A percentile compares a stretch with the other conserved stretches of the same genome.
phyloP scores from a whole-genome alignment of 2,113 vertebrate species.

The Connochaetes taurinus region DNA sequence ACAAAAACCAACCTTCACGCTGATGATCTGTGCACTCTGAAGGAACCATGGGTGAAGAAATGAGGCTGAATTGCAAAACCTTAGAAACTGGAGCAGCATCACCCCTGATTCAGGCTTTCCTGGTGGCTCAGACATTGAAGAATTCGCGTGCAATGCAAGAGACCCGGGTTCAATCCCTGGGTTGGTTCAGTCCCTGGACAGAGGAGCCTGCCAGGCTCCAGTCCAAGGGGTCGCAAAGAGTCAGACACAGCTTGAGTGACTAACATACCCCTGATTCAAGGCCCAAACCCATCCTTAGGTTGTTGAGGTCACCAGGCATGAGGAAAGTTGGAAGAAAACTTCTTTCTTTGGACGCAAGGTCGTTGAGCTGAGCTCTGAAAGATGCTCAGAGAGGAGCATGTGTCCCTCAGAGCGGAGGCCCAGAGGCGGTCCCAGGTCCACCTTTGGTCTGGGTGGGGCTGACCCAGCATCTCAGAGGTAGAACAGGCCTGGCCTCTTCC shows the following conservation, averaged over 20 bases:
- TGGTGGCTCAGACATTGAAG: neutral
- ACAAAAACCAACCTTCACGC: neutral
- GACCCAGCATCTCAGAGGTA: neutral
- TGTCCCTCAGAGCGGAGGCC: neutral
- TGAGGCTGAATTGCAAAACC: neutral
- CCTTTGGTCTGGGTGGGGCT: neutral
- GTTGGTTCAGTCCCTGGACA: neutral
- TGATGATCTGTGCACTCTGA: neutral
- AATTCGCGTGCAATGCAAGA: neutral
- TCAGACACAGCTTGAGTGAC: neutral
- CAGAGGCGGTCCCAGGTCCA: neutral
- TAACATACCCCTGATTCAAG: neutral
- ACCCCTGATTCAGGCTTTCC: neutral
- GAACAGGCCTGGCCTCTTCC: neutral
- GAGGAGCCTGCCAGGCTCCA: neutral
- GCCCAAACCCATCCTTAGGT: neutral
- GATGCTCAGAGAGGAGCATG: neutral
- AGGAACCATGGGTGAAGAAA: neutral
- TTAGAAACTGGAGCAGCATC: neutral
- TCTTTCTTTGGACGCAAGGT: neutral
- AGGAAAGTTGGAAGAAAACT: neutral
- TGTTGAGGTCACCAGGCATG: neutral
- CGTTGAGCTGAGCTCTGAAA: neutral
- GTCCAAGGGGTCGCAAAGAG: neutral
- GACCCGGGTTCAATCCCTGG: neutral